phyloP scores from a whole-genome alignment of 1,140 invertebrate genomes.

The Venturia canescens region DNA sequence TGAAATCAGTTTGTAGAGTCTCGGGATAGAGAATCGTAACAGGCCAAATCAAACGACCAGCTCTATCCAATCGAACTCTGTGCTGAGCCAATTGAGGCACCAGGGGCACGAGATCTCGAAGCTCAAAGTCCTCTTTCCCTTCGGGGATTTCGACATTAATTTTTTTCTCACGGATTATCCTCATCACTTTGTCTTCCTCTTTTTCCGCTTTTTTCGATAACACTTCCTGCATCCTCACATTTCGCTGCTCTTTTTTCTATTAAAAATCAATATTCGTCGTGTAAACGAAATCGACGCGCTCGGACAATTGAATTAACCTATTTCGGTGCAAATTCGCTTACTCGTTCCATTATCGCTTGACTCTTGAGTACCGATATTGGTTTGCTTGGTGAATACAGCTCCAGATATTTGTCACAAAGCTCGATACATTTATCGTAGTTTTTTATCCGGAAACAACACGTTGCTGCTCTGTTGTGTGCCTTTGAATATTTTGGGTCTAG shows the following conservation, averaged over 20 bases:
- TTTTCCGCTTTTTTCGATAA: slow-evolving; percentile 78
- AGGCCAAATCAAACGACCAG: slow-evolving; percentile 85
- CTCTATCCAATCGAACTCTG: slow-evolving; percentile 80
- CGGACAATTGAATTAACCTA: slow-evolving; percentile 3
- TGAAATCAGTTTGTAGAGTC: slow-evolving; percentile 83
- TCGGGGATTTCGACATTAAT: slow-evolving; percentile 74
- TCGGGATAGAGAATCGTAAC: slow-evolving; percentile 91
- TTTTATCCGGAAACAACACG: slow-evolving; percentile 83
- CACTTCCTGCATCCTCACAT: slow-evolving; percentile 80
- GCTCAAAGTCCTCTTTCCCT: slow-evolving; percentile 69
- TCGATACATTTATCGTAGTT: slow-evolving; percentile 85
- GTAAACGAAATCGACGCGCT: neutral
- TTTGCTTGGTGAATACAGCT: slow-evolving; percentile 78
- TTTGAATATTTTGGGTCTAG: slow-evolving; percentile 89
- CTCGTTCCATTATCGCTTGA: slow-evolving; percentile 78
- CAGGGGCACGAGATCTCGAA: slow-evolving; percentile 79
- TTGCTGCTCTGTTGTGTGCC: slow-evolving; percentile 85
- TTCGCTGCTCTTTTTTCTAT: slow-evolving; percentile 79
- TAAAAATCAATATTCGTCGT: too few species aligned
- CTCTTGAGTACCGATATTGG: slow-evolving; percentile 79
- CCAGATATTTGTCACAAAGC: slow-evolving; percentile 85
- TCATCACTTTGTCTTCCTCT: slow-evolving; percentile 79
- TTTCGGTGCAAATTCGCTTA: slow-evolving; percentile 57
- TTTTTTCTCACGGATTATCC: slow-evolving; percentile 76
- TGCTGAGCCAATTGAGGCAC: slow-evolving; percentile 80